Base-by-base conservation (phyloP, 2,888 invertebrate genomes). In the Homarus gammarus region DNA sequence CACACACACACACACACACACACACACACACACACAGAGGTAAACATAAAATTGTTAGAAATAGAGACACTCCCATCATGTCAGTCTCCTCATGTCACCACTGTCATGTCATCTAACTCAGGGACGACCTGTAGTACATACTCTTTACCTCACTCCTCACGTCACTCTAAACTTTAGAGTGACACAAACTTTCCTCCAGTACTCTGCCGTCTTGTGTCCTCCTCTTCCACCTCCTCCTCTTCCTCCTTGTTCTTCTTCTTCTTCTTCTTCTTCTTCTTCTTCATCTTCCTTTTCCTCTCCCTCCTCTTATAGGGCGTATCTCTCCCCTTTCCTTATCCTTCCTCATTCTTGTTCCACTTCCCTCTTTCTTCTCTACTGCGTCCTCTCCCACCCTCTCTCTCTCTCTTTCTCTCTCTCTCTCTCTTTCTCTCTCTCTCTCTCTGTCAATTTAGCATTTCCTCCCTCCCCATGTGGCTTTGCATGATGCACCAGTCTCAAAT, bases 401-500 rank as follows among this genome's bases (percentile, higher is more conserved):
- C 2, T 27, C 22, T 2, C 31, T 12, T 77, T 38, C 81, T 64
- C 10, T 38, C 38, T 77, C 33, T 27, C 31, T 49, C 15, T 18
- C 40, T 8, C 27, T 40, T 36, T 12, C 33, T 70, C n/a, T 27
- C 15, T n/a, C 82, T n/a, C n/a, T n/a, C n/a, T n/a, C n/a, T n/a
- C n/a, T n/a, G n/a, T n/a, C n/a, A n/a, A 51, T 79, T 61, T 79
- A 79, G 79, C 61, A 33, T 79, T 61, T 79, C 79, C 79, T 61
- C 61, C 79, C 79, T 79, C 5, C 79, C 61, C 79, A 38, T 79
- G 79, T 38, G 72, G 83, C 49, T 70, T 51, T 85, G 85, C 85
- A 85, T 85, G 77, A 85, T 85, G 70, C 77, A 75, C 85, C 10
- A 75, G 77, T 61, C 61, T 75, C 85, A 75, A 85, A 77, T 77